phyloP scores from a whole-genome alignment of 2,888 invertebrate genomes.

The Melipona beecheii region DNA sequence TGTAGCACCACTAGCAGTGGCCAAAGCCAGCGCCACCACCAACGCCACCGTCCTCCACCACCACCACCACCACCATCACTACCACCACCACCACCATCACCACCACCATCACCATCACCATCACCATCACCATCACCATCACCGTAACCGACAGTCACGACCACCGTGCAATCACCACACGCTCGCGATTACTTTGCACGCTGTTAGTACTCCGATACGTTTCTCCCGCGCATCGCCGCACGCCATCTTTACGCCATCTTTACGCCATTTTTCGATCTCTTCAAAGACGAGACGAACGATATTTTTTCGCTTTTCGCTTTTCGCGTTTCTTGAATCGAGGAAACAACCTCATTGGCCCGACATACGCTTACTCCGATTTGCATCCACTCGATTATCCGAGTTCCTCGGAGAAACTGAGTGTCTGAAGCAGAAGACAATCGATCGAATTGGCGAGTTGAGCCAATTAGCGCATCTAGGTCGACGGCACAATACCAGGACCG shows the following conservation, averaged over 20 bases:
- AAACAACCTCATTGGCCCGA: not conserved
- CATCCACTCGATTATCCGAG: not conserved
- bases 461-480: not conserved
- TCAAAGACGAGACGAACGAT: too few species aligned
- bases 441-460: slow-evolving; percentile 5
- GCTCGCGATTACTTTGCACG: slow-evolving; percentile 28
- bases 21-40: slow-evolving; percentile 44
- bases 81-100: slow-evolving; percentile 48
- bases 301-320: too few species aligned
- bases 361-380: too few species aligned
- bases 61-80: slow-evolving; percentile 38
- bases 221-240: not conserved
- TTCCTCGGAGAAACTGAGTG: not conserved
- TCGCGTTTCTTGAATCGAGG: not conserved
- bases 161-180: slow-evolving; percentile 58
- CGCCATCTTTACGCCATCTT: not conserved
- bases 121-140: slow-evolving; percentile 38
- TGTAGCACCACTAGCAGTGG: slow-evolving; percentile 37
- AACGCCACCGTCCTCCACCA: slow-evolving; percentile 37
- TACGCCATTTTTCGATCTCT: not conserved
- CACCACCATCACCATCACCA: too few species aligned
- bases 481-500: not conserved
- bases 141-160: slow-evolving; percentile 57
- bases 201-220: slow-evolving; percentile 12
- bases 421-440: slow-evolving; percentile 2